These are phyloP conservation scores for Steinernema carpocapsae DNA, from an alignment of 2,888 invertebrate genomes.

Conservation along the genomic window DNA sequence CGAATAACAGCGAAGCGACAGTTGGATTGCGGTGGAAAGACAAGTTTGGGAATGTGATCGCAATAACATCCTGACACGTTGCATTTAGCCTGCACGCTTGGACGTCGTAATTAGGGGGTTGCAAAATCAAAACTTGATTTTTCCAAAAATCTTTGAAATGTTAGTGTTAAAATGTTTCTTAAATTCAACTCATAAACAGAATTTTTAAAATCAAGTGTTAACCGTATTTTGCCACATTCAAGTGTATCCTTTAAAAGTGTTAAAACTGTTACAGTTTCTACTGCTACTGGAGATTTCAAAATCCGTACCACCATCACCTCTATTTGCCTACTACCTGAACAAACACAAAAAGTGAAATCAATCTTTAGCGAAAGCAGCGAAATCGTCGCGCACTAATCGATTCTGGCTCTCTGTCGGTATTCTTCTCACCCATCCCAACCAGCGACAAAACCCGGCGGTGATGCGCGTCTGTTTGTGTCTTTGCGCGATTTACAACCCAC, in stretches of 20 bases:
- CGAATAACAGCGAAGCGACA: conserved; percentile 22
- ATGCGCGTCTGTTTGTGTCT: conserved; percentile 20
- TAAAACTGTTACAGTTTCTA: no score
- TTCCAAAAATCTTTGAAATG: no score
- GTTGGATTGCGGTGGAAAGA: neutral
- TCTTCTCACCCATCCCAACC: neutral
- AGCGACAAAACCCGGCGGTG: neutral
- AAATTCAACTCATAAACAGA: neutral
- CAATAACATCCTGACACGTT: neutral
- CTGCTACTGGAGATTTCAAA: no score
- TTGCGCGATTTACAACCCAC: conserved; percentile 15
- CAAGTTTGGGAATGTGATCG: neutral
- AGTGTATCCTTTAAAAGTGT: no score
- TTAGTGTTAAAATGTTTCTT: neutral
- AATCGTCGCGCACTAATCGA: neutral
- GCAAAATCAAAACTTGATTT: neutral
- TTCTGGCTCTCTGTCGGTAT: neutral
- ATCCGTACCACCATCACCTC: no score
- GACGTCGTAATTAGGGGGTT: neutral
- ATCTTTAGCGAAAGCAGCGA: neutral
- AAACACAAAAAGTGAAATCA: neutral
- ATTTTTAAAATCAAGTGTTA: no score
- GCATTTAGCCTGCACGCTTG: neutral
- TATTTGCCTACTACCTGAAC: no score
- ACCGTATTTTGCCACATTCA: no score